Conservation (phyloP, 2,888 invertebrate species). For the Rotaria magnacalcarata region DNA sequence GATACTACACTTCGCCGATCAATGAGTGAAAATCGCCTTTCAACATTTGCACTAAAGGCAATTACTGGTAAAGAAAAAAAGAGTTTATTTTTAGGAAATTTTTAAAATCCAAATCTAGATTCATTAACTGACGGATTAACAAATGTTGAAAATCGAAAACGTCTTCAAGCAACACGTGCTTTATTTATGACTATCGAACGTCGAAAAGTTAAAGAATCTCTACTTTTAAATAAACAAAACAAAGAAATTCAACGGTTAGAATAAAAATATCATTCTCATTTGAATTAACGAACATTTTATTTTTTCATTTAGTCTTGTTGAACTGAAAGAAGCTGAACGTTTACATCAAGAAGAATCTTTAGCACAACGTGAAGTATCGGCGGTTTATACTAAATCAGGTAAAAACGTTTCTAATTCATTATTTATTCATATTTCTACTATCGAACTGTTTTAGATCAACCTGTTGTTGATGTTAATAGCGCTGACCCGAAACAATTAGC, state of each 20-base stretch:
- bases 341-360: conserved; percentile 16
- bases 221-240: conserved; percentile 5
- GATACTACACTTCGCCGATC: neutral
- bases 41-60: conserved; percentile 2
- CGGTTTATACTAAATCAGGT: neutral
- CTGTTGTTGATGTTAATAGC: conserved; percentile 23
- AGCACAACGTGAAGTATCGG: neutral
- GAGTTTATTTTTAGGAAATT: no score
- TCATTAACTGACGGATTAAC: neutral
- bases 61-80: neutral
- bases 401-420: neutral
- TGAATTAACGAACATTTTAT: neutral
- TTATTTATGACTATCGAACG: conserved; percentile 21
- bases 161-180: conserved; percentile 22
- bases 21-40: neutral
- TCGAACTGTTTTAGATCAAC: neutral
- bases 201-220: neutral
- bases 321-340: conserved; percentile 23
- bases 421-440: neutral
- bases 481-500: neutral
- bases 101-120: neutral
- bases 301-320: neutral
- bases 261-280: neutral
- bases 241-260: conserved; percentile 16
- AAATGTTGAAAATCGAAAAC: conserved; percentile 4